Base-by-base conservation (phyloP, 2,797 vertebrate genomes). In the Prionace glauca region DNA sequence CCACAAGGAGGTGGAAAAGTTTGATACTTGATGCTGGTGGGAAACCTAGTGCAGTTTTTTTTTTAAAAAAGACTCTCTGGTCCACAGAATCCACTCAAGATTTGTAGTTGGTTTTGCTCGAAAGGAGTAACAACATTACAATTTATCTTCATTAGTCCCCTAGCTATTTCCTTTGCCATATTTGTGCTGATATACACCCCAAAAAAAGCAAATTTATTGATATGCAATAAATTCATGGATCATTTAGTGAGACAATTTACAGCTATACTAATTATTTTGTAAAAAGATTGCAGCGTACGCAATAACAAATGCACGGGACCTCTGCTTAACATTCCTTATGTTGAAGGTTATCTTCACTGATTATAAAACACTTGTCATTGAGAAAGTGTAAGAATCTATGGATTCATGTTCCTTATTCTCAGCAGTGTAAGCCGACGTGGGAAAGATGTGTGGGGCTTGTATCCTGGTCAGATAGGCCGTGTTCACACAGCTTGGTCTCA, bases 381-480 rank as follows among this genome's bases (percentile, higher is more conserved):
- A 88, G 10, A 45, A 45, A 22, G 86, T 88, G 29, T 50, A 88
- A 88, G 8, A 56, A 56, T 56, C 50, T 60, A 32, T 32, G 56
- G 26, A 41, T 0, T 20, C 29, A 18, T 77, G 87, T 96, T 16
- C 29, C 96, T 96, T 96, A 77, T 95, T 95, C 29, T 60, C 50
- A 97, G 96, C 50, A 7, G 88, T 32, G 96, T 96, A 94, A 26
- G 26, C 96, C 90, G 1, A 71, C 96, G 96, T 95, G 96, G 96
- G 96, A 97, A 96, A 79, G 96, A 97, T 1, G 0, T 96, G 87
- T 86, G 0, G 20, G 96, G 96, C 62, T 97, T 96, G 50, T 96
- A 86, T 56, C 74, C 96, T 0, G 0, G 96, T 36, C 97, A 97
- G 84, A 29, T 96, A 93, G 96, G 96, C 94, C 36, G 94, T 56